Evolutionary conservation across 2,113 vertebrate genomes (phyloP).

Genomic region (Struthidea cinerea): DNA sequence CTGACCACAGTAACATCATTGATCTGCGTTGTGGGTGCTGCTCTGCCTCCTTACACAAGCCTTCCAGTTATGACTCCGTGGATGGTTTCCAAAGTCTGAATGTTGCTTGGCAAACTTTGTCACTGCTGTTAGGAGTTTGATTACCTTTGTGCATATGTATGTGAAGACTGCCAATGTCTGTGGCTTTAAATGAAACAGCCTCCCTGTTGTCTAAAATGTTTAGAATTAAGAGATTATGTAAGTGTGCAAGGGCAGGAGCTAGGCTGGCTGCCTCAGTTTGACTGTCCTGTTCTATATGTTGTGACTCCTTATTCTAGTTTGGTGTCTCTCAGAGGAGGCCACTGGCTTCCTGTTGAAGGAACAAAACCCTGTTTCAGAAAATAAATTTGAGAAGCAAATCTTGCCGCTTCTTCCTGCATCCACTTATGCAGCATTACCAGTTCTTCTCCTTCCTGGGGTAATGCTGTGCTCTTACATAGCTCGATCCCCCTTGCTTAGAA

Average conservation of each 20-base stretch:
- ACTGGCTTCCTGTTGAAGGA: neutral
- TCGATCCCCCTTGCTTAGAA: fast-evolving
- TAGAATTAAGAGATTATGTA: neutral
- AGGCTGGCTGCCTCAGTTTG: neutral
- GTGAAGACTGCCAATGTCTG: neutral
- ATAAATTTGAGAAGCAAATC: neutral
- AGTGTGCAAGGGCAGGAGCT: neutral
- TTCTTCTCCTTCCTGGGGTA: neutral
- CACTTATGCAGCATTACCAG: fast-evolving
- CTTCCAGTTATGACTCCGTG: neutral
- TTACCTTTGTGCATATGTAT: conserved; percentile 44
- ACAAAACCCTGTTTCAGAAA: neutral
- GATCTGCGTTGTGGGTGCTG: neutral
- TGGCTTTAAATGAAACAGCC: neutral
- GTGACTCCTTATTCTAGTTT: neutral
- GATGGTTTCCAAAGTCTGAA: conserved; percentile 36
- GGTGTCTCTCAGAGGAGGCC: neutral
- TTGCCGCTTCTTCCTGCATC: neutral
- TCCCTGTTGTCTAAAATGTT: neutral
- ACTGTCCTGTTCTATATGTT: neutral
- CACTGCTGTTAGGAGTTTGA: neutral
- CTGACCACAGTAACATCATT: conserved; percentile 10
- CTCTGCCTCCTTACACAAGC: conserved; percentile 1
- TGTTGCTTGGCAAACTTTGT: conserved; percentile 27
- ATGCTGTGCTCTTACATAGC: fast-evolving